phyloP scores from a whole-genome alignment of 2,113 vertebrate genomes.

The Cyanoramphus novaezelandiae region DNA sequence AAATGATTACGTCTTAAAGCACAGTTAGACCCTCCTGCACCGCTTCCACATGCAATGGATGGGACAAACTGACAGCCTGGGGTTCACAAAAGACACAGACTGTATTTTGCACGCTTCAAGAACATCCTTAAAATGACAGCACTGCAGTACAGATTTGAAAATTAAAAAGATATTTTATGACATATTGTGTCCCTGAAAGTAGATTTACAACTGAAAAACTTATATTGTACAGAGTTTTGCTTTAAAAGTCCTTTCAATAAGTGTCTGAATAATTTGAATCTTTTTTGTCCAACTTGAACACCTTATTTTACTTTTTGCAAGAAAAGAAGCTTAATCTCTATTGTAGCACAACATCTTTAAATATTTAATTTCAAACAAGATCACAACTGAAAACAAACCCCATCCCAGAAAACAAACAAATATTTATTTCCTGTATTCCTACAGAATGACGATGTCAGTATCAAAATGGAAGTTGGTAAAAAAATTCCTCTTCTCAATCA shows the following conservation, averaged over 20 bases:
- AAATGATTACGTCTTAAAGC: not conserved
- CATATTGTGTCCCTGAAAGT: not conserved
- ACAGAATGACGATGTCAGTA: not conserved
- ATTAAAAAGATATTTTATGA: not conserved
- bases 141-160: not conserved
- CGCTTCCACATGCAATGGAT: not conserved
- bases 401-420: not conserved
- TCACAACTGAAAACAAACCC: not conserved
- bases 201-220: not conserved
- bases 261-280: not conserved
- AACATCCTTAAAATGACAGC: not conserved
- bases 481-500: not conserved
- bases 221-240: not conserved
- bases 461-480: not conserved
- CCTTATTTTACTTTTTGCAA: not conserved
- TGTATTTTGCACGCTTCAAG: not conserved
- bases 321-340: not conserved
- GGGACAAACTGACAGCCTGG: not conserved
- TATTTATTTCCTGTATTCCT: not conserved
- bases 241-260: not conserved
- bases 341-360: not conserved
- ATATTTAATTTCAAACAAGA: not conserved
- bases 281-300: not conserved
- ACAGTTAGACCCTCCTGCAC: not conserved
- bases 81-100: not conserved